Evolutionary conservation across 2,797 vertebrate species (phyloP), one percentile per base, ranked within the genome.

Genomic region (Varecia variegata): DNA sequence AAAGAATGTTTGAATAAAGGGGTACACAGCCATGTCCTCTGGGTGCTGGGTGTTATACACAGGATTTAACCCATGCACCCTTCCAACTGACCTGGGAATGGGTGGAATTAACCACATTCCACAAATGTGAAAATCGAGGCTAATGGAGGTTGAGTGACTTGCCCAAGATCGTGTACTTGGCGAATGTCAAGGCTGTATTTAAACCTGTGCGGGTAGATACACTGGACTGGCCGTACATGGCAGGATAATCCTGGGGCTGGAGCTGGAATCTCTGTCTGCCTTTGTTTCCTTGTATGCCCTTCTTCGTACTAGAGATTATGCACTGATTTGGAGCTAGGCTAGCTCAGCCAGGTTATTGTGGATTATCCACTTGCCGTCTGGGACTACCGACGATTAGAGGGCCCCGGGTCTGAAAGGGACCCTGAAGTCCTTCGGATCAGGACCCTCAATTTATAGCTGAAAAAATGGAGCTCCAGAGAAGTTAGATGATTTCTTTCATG

Each of bases 391-490:
- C n/a, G 14, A 83, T 47, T 14, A 3, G 40, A 35, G 43, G 11
- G 56, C 3, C 9, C 52, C 21, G 23, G 18, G 4, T 77, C 47
- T n/a, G 4, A 84, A 92, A 83, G 38, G 52, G n/a, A 68, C 25
- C 0, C 32, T 45, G 17, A 1, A 65, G 8, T 52, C n/a, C 45
- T 62, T 56, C n/a, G 18, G 20, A 38, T 47, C 50, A 79, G 52
- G 23, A 7, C 35, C 27, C 10, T 82, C 43, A 18, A 3, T 58
- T 62, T 21, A 47, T 60, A 90, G 27, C 50, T 77, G n/a, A 68
- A 65, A 87, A 86, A 90, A 47, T 15, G 5, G 18, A 86, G 7
- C 5, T 45, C n/a, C 43, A 83, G 70, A 45, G 45, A 80, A 93
- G 21, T 79, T 45, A 65, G n/a, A 56, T 65, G 83, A 56, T 40